Evolutionary conservation across 2,113 vertebrate species (phyloP), one percentile per base, ranked within the genome.

Genomic region (Gallinago media): DNA sequence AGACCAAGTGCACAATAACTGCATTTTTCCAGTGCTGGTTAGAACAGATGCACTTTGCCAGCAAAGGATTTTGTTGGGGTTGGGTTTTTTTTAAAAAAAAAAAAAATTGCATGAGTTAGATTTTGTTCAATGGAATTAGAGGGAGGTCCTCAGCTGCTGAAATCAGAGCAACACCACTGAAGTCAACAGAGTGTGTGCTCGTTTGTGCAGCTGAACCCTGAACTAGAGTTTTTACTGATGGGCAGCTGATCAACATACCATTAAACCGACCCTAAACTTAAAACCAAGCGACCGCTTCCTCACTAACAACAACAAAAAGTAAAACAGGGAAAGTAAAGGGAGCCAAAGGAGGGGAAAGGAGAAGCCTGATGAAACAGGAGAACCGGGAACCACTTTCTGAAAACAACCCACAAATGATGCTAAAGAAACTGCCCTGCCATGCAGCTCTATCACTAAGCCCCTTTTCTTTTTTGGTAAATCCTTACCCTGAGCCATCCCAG

Each of bases 1-100:
- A 94, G 67, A 96, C 84, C 86, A 83, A 91, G 91, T 63, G 75
- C 78, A 97, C 96, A 95, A 90, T 92, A 96, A 95, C 89, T 67
- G 59, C 59, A 77, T 92, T 95, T 97, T 96, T 95, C 90, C 68
- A 7, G 3, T 67, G 74, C n/a, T 88, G 66, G 72, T 88, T 94
- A 71, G 54, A 91, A 88, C 46, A 74, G 47, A 95, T 63, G 16
- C 32, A 27, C 42, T 94, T 95, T 67, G 75, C 86, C 94, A 95
- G 65, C 15, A 88, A 74, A 34, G 19, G 38, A 31, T 91, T 91
- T 92, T 31, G 58, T 27, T 79, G 38, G 7, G 1, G 9, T 26
- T 65, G 34, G 7, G 2, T 9, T 40, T 34, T 76, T 36, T 49
- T 25, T 47, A 13, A 29, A 54, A 13, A 32, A 20, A 8, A 6